These are phyloP conservation scores for Hylia prasina DNA, from an alignment of 2,113 vertebrate species.

Conservation along the genomic window DNA sequence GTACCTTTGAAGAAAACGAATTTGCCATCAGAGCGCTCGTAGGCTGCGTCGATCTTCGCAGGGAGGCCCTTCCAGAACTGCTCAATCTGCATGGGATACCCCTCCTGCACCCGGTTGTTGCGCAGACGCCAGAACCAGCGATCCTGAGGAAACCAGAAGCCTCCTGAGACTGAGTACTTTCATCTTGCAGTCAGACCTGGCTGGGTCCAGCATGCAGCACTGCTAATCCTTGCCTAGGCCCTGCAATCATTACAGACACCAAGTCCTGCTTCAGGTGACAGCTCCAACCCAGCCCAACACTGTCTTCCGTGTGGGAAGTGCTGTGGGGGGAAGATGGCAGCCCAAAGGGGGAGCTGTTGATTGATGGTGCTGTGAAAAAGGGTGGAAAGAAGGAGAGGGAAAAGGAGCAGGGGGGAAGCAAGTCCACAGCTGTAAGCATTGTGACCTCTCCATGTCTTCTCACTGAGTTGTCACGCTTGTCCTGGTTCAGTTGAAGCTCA, in stretches of 20 bases:
- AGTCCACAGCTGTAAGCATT: not conserved
- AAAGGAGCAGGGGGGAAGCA: not conserved
- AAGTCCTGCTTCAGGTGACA: not conserved
- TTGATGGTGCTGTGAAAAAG: not conserved
- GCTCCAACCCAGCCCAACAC: not conserved
- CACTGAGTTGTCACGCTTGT: not conserved
- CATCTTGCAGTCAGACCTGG: not conserved
- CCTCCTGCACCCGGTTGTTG: slow-evolving; percentile 95
- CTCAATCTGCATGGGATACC: slow-evolving; percentile 97
- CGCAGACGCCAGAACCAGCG: slow-evolving; percentile 98
- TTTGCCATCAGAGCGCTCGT: slow-evolving; percentile 93
- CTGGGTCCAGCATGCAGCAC: not conserved
- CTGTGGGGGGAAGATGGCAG: not conserved
- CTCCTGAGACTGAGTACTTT: not conserved
- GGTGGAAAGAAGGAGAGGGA: not conserved
- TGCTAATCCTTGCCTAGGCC: not conserved
- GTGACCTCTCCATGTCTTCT: not conserved
- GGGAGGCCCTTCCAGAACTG: slow-evolving; percentile 99
- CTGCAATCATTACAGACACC: not conserved
- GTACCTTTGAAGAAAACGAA: slow-evolving; percentile 99
- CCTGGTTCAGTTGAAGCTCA: not conserved
- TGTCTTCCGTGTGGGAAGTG: not conserved
- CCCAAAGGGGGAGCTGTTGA: not conserved
- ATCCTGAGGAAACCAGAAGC: slow-evolving; percentile 71
- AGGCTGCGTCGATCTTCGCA: slow-evolving; percentile 90